Base-by-base conservation (phyloP, 37 sponge, comb jelly and placozoan species). In the Geodia barretti region DNA sequence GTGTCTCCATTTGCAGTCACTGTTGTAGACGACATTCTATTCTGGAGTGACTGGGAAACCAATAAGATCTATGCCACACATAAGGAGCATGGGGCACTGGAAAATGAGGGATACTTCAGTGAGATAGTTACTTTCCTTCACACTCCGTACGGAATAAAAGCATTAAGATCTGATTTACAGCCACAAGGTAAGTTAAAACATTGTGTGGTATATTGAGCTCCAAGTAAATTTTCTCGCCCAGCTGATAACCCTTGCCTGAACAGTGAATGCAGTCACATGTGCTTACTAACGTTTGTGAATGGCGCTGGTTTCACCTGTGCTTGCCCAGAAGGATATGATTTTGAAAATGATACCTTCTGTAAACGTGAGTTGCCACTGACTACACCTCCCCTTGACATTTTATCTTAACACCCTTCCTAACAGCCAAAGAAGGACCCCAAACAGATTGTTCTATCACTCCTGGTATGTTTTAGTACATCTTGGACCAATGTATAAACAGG, bases 31-130 rank as follows among this genome's bases (percentile, higher is more conserved):
- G 78, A 88, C 41, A 17, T 58, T 0, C 25, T 91, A 0, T 94
- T 74, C 72, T 94, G 91, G 88, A 83, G 85, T 1, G 95, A 94
- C 59, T 90, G 91, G 88, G 26, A 25, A 3, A 67, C 59, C 33
- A 40, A 83, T 7, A 24, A 84, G 0, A 43, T 94, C 3, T 77
- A 68, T 39, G 29, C 61, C 0, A 39, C 84, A 24, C 70, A 76
- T 71, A 84, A 70, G 61, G 1, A 20, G 3, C 8, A 3, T 23
- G 70, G 76, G 2, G 0, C 28, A 4, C 35, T 0, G 1, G 32
- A 32, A 3, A n/a, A 1, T 47, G 33, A 32, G n/a, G 62, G 75
- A 1, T 68, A 39, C 11, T 38, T 60, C 54, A 7, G 14, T 7
- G 14, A 7, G 7, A 14, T 47, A 17, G 54, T 14, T 41, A 58